phyloP scores from a whole-genome alignment of 1,140 invertebrate genomes.

The Carcinoscorpius rotundicauda region DNA sequence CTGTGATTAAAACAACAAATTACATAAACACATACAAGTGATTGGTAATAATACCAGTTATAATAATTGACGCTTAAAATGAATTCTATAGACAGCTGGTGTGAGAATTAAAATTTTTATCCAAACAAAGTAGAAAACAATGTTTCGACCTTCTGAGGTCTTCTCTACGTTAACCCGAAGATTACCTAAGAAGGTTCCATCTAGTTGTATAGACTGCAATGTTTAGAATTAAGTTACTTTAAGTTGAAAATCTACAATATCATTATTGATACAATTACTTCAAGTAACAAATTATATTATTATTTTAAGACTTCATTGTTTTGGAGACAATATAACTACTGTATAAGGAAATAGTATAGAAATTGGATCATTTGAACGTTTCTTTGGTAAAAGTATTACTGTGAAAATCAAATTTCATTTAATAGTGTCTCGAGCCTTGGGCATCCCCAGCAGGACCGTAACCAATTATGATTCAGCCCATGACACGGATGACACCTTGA shows the following conservation, averaged over 20 bases:
- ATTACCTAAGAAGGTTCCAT: not conserved
- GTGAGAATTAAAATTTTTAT: too few relatives aligned
- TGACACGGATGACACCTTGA: slow-evolving; percentile 75
- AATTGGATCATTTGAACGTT: not conserved
- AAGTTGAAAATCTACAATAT: not conserved
- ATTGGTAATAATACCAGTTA: too few relatives aligned
- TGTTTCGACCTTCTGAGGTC: too few relatives aligned
- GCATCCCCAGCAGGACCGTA: slow-evolving; percentile 67
- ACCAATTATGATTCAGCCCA: slow-evolving; percentile 82
- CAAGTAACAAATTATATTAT: not conserved
- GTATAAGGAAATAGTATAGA: too few relatives aligned
- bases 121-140: too few relatives aligned
- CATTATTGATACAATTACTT: not conserved
- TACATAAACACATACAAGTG: too few relatives aligned
- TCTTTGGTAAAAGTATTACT: not conserved
- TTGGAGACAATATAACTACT: not conserved
- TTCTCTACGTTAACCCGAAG: too few relatives aligned
- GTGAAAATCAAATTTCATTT: not conserved
- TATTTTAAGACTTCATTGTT: not conserved
- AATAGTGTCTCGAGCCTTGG: slow-evolving; percentile 64
- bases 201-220: not conserved
- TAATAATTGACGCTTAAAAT: too few relatives aligned
- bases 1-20: too few relatives aligned
- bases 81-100: too few relatives aligned
- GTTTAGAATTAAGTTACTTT: not conserved